These are phyloP conservation scores for Clinocottus analis DNA, from an alignment of 2,113 vertebrate species.

Conservation along the genomic window DNA sequence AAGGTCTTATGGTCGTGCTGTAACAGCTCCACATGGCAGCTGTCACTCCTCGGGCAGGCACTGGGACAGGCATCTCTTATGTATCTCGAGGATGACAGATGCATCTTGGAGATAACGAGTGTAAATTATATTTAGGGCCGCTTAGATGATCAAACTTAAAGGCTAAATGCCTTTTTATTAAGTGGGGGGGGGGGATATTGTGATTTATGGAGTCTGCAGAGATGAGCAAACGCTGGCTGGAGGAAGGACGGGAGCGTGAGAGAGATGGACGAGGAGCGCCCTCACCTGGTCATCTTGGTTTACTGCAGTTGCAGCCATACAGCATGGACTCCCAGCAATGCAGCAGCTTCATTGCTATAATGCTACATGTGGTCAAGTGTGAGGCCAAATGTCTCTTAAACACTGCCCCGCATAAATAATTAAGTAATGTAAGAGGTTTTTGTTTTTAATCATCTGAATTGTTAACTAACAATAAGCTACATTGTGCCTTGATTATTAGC, in stretches of 20 bases:
- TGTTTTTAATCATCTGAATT: neutral
- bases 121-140: neutral
- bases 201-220: conserved; percentile 6
- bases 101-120: neutral
- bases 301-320: conserved; percentile 11
- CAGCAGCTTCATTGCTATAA: neutral
- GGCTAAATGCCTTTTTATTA: conserved; percentile 13
- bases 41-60: conserved; percentile 10
- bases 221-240: neutral
- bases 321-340: neutral
- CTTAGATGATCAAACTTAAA: conserved; percentile 1
- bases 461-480: neutral
- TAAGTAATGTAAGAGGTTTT: neutral
- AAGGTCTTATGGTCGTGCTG: neutral
- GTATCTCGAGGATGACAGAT: neutral
- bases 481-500: neutral
- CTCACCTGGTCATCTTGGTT: conserved; percentile 43
- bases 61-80: neutral
- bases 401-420: neutral
- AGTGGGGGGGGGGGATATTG: neutral
- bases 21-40: neutral
- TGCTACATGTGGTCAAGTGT: neutral
- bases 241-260: neutral
- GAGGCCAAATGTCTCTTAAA: neutral
- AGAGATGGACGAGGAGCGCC: conserved; percentile 26